A percentile compares a stretch with the other conserved stretches of the same genome.
These are phyloP conservation scores for Lepetodrilus schrolli DNA, from an alignment of 2,888 invertebrate genomes.

Conservation along the genomic window DNA sequence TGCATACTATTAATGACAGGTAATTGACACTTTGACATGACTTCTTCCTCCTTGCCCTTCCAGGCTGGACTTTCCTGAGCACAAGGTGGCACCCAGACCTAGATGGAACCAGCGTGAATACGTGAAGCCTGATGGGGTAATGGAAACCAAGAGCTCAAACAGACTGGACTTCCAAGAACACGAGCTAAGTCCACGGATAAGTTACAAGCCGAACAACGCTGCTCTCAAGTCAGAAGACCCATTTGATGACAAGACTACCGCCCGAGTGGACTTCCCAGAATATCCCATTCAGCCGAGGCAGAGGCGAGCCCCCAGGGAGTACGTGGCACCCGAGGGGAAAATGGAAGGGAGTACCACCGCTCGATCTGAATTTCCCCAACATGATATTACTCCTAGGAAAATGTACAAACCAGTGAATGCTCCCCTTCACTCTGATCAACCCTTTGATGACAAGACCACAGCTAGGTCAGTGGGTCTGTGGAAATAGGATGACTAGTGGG, in stretches of 20 bases:
- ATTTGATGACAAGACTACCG: constrained; percentile 59
- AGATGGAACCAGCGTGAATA: constrained; percentile 52
- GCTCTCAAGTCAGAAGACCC: neutral
- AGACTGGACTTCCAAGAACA: constrained; percentile 37
- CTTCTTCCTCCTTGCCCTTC: no score
- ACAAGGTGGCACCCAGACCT: constrained; percentile 56
- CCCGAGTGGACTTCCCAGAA: constrained; percentile 33
- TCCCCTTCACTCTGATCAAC: constrained; percentile 13
- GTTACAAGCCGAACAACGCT: constrained; percentile 30
- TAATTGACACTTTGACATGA: no score
- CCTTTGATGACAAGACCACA: constrained; percentile 43
- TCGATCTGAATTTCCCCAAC: neutral
- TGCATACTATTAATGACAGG: no score
- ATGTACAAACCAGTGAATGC: constrained; percentile 31
- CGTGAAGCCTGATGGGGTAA: constrained; percentile 59
- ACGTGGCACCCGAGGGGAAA: neutral
- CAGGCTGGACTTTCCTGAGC: constrained; percentile 56
- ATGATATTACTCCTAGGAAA: constrained; percentile 29
- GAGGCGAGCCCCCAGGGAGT: neutral
- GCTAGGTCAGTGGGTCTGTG: neutral
- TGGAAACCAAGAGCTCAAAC: constrained; percentile 64
- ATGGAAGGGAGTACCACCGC: constrained; percentile 8
- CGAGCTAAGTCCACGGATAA: constrained; percentile 28
- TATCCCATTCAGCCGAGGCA: neutral
- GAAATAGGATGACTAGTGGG: neutral